Percentiles rank a stretch among this genome's conserved stretches.
Conservation (phyloP, 2,113 vertebrate species). For the Scopus umbretta region DNA sequence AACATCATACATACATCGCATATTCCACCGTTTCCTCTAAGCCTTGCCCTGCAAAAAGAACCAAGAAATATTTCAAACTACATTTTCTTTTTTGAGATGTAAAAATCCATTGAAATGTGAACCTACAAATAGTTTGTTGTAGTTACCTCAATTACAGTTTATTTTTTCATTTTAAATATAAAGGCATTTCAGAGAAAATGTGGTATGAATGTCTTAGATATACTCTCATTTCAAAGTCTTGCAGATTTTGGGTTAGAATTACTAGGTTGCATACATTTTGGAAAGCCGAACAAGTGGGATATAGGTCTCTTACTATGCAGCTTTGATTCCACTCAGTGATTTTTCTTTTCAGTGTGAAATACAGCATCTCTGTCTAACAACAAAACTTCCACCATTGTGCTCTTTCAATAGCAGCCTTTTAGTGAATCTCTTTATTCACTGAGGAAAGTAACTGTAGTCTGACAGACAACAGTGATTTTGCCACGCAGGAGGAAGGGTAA, state of each 20-base stretch:
- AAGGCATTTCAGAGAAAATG: not conserved
- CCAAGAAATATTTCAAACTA: not conserved
- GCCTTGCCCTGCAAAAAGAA: not conserved
- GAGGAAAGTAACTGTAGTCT: not conserved
- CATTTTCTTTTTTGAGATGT: not conserved
- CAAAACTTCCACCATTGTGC: not conserved
- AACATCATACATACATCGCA: not conserved
- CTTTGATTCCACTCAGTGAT: not conserved
- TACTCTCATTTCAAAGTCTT: not conserved
- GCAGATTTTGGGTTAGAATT: not conserved
- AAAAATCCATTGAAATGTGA: not conserved
- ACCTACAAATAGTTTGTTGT: not conserved
- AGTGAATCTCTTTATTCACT: not conserved
- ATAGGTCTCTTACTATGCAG: not conserved
- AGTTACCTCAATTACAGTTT: not conserved
- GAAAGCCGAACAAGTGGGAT: not conserved
- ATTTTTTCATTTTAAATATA: not conserved
- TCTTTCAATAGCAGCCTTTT: not conserved
- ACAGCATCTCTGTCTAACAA: not conserved
- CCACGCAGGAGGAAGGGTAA: not conserved
- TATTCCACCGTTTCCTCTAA: not conserved
- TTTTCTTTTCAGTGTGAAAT: not conserved
- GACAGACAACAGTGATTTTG: not conserved
- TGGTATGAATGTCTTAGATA: not conserved
- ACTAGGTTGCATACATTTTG: not conserved